Percentiles rank a stretch among this genome's conserved stretches.
Conservation (phyloP, 1,140 invertebrate genomes). For the Pseudachorutes palmiensis region DNA sequence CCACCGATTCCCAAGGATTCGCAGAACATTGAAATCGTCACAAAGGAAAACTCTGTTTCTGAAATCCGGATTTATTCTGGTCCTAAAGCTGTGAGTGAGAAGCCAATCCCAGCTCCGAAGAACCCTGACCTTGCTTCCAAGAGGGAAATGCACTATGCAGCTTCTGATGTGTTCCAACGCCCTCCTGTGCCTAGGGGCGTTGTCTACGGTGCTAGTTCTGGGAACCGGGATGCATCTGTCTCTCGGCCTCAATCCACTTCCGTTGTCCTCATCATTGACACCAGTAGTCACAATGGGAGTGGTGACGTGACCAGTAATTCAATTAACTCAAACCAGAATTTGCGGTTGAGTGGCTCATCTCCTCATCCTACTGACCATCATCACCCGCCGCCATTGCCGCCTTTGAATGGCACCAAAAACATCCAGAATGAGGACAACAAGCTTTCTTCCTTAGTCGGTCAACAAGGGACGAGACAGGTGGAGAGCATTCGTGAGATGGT, state of each 20-base stretch:
- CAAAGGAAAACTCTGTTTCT: conserved; percentile 33
- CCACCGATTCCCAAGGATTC: not conserved
- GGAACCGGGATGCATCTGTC: conserved; percentile 9
- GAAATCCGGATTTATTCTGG: conserved; percentile 37
- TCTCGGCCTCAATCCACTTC: conserved; percentile 30
- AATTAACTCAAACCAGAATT: conserved; percentile 6
- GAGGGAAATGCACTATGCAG: conserved; percentile 33
- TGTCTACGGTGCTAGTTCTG: conserved; percentile 14
- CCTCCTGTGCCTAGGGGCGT: not conserved
- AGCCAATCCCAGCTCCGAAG: not conserved
- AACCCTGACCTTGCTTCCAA: conserved; percentile 5
- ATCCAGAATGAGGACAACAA: not conserved
- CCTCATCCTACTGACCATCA: conserved; percentile 4
- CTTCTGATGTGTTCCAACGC: conserved; percentile 26
- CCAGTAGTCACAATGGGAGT: conserved; percentile 1
- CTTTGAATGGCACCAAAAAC: not conserved
- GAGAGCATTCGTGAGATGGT: conserved; percentile 23
- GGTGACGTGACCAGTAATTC: conserved; percentile 6
- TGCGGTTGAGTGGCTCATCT: not conserved
- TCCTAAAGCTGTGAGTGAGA: conserved; percentile 9
- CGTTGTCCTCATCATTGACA: conserved; percentile 36
- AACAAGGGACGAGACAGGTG: not conserved
- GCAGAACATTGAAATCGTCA: conserved; percentile 36
- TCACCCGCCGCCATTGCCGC: not conserved
- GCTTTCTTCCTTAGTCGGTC: conserved; percentile 2